Base-by-base conservation (phyloP, 2,113 vertebrate species). In the Sclerurus mexicanus region DNA sequence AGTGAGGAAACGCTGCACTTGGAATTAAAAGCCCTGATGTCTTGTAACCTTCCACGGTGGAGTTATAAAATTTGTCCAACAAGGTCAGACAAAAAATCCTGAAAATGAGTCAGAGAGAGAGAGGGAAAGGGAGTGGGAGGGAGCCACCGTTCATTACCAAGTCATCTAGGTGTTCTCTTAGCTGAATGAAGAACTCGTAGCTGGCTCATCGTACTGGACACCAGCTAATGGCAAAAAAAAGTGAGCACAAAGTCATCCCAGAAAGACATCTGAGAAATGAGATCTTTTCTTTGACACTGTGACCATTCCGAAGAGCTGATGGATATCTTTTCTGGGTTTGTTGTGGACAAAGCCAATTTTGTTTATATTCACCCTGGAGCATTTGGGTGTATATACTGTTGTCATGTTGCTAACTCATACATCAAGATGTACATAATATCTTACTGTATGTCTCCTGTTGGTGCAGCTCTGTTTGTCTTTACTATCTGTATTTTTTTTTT, bases 81-180 rank as follows among this genome's bases (percentile, higher is more conserved):
- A 97, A 96, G 77, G 91, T 97, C 96, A 98, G 94, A 89, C n/a
- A 95, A 89, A 67, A 92, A 67, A 87, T 59, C 31, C 27, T 68
- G 66, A 92, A 74, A 86, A 90, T 37, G 60, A 76, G 73, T 73
- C 44, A 67, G 44, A 85, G 68, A 77, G 52, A 8, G 42, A 78
- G 27, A 83, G 50, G 5, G 47, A 74, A 10, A 59, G n/a, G 24
- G 33, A 37, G 22, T 39, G 22, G 6, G 16, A 5, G 10, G 2
- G 0, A 8, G 6, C 23, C 18, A 46, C 12, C 24, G 59, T 81
- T 82, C 63, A 82, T 90, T 92, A 69, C 56, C 42, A 40, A 67
- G 50, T 81, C 33, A 74, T 78, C 33, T 19, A 39, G 24, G 53
- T 46, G 14, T 68, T 94, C 58, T 80, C 77, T 88, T 53, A 39